Evolutionary conservation across 2,113 vertebrate genomes (phyloP), one percentile per base, ranked within the genome.

Genomic region (Tretioscincus oriximinensis): DNA sequence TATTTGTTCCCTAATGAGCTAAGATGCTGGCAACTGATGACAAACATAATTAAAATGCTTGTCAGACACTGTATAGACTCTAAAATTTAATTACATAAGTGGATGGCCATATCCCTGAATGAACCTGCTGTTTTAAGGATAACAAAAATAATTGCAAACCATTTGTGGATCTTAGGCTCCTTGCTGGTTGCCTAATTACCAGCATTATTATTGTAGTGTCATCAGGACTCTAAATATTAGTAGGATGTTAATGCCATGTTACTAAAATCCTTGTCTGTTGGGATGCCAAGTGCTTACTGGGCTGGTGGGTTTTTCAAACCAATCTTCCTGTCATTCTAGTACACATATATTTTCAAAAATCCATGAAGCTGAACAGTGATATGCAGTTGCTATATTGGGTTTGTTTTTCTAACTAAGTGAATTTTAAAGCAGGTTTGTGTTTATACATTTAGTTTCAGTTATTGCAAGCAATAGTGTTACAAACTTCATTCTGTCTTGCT

Each of bases 1-100:
- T 5, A 63, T 80, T 89, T 92, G 35, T 66, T 84, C 82, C 65
- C 68, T 77, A 85, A 85, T 75, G 67, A 90, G 63, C 47, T 54
- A 80, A 58, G 78, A 73, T 81, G 26, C 21, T 78, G 58, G 26
- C 70, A 74, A 76, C 1, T 64, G 60, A 11, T 63, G 1, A 31
- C 31, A 45, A 83, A 78, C 35, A 61, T 75, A 70, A 84, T 84
- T 84, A 81, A 81, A 80, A 85, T 74, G 31, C 78, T 73, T 80
- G 87, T 79, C 67, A 86, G 87, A 73, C 31, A 65, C 66, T 0
- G 0, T 68, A 71, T 76, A 75, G 76, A 11, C 8, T 75, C 78
- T 65, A 81, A 66, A 77, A 31, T 80, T 31, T 26, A 69, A 84
- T 91, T 90, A 87, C 54, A 75, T 73, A 0, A 73, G 85, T 80